phyloP scores from a whole-genome alignment of 2,888 invertebrate genomes.

The Metellina segmentata region DNA sequence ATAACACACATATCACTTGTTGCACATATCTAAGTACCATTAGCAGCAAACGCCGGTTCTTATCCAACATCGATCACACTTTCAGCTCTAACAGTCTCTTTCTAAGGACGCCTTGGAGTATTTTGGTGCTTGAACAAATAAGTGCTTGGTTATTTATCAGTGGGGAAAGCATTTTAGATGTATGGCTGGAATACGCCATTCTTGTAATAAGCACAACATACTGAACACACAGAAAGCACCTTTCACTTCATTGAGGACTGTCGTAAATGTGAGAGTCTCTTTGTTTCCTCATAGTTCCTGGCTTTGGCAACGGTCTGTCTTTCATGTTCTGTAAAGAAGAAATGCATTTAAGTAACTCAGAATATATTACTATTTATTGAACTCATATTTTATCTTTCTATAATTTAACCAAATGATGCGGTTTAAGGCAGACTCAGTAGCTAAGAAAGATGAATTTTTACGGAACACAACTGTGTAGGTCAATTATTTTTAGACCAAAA shows the following conservation, averaged over 20 bases:
- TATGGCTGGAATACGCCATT: not conserved
- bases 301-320: constrained; percentile 74
- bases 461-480: too few species aligned
- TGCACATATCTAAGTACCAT: not conserved
- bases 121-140: not conserved
- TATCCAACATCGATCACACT: not conserved
- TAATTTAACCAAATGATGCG: too few species aligned
- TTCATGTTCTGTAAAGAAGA: constrained; percentile 71
- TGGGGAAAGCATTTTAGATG: not conserved
- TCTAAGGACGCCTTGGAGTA: not conserved
- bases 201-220: not conserved
- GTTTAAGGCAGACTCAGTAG: too few species aligned
- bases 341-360: not conserved
- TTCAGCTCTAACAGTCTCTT: not conserved
- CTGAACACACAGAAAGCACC: not conserved
- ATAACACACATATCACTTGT: not conserved
- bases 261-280: constrained; percentile 76
- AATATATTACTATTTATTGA: too few species aligned
- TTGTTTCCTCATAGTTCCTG: constrained; percentile 71
- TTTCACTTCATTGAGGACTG: constrained; percentile 67
- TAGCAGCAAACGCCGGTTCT: not conserved
- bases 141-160: not conserved
- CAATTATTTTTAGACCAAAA: too few species aligned
- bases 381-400: too few species aligned
- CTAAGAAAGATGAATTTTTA: too few species aligned